Base-by-base conservation (phyloP, 2,888 invertebrate genomes). In the Acrobasis suavella region DNA sequence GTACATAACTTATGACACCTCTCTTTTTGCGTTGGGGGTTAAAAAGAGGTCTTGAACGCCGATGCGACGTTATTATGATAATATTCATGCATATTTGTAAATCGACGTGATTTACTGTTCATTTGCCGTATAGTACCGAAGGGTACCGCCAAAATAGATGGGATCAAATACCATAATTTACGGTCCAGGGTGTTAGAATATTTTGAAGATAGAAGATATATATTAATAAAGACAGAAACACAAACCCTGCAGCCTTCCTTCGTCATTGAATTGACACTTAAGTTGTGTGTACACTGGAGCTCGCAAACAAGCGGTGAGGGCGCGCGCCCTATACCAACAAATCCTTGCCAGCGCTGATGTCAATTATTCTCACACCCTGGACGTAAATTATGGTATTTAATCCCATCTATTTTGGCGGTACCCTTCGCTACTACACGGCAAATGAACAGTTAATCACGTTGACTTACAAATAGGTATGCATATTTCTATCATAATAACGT, bases 311-410 rank as follows among this genome's bases (percentile, higher is more conserved):
- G 51, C 15, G n/a, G 39, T 12, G 9, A 17, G 42, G 38, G 51
- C 2, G n/a, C 38, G 51, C 37, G 39, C 8, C 60, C 60, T 60
- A 60, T 52, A 60, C 38, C 42, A 52, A 60, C 60, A 51, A 14
- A 42, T 17, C 17, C 51, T 42, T 52, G 17, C 12, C 1, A 10
- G 46, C n/a, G 1, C 46, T 46, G 46, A 46, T n/a, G 46, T 46
- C 46, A 46, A 46, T 46, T 46, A 12, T 46, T 3, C 14, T 7
- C 1, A 7, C n/a, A 46, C 3, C 6, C 14, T 46, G 14, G 46
- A 46, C 46, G 32, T 32, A 32, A 32, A 32, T 32, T 6, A 32
- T 32, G 32, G 32, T 8, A 32, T 32, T 32, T 32, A 32, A 32
- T 32, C 32, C 32, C 32, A 32, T 32, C 32, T 32, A 32, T 7